Percentiles rank a stretch among this genome's conserved stretches.
Evolutionary conservation across 2,797 vertebrate genomes (phyloP).

Genomic region (Hemitrygon akajei): DNA sequence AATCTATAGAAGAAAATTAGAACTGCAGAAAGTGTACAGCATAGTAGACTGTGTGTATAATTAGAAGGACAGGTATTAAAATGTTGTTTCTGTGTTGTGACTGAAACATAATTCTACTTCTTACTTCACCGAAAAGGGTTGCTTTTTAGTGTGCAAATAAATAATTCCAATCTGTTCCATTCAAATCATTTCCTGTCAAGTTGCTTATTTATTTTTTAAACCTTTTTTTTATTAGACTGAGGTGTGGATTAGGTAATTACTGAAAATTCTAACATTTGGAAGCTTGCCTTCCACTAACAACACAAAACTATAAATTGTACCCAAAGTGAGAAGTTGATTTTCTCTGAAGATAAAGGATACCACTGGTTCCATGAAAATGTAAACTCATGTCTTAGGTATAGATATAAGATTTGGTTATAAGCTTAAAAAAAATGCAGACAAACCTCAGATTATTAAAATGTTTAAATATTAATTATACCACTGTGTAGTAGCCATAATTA

Average conservation of each 20-base stretch:
- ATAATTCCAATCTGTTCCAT: conserved; percentile 26
- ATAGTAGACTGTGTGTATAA: conserved; percentile 32
- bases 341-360: neutral
- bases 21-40: conserved; percentile 34
- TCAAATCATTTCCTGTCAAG: conserved; percentile 9
- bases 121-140: conserved; percentile 6
- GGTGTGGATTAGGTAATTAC: conserved; percentile 46
- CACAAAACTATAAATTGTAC: neutral
- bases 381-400: conserved; percentile 72
- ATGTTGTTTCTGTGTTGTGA: conserved; percentile 34
- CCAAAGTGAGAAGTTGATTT: neutral
- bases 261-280: conserved; percentile 42
- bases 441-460: conserved; percentile 99
- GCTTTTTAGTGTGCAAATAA: conserved; percentile 4
- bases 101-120: conserved; percentile 25
- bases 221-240: conserved; percentile 38
- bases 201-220: conserved; percentile 29
- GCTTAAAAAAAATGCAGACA: conserved; percentile 94
- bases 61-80: conserved; percentile 35
- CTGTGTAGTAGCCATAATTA: conserved; percentile 98
- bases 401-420: conserved; percentile 75
- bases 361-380: conserved; percentile 71
- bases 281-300: conserved; percentile 40
- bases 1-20: conserved; percentile 33
- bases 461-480: conserved; percentile 99